Conservation (phyloP, 2,113 vertebrate genomes). For the Cephalopholis sonnerati region DNA sequence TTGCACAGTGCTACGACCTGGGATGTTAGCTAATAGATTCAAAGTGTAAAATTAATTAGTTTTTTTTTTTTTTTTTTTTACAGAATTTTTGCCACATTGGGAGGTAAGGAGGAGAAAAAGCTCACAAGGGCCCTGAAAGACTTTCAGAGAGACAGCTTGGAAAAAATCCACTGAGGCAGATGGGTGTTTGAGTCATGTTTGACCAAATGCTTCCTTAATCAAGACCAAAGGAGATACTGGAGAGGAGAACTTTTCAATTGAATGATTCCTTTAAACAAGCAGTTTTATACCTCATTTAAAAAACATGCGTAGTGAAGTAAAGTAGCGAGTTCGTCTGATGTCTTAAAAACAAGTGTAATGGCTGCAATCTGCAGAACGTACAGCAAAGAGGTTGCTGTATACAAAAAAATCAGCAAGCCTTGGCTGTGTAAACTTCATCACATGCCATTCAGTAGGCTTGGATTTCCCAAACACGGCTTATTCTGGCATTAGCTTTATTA, state of each 20-base stretch:
- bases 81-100: background rate
- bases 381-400: conserved; percentile 18
- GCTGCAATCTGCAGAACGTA: background rate
- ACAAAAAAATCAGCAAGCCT: conserved; percentile 2
- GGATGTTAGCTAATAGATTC: conserved; percentile 47
- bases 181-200: conserved; percentile 54
- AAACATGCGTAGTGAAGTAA: conserved; percentile 14
- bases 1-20: conserved; percentile 28
- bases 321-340: background rate
- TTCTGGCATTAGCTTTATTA: conserved; percentile 58
- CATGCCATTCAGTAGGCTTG: conserved; percentile 42
- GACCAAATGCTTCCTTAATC: conserved; percentile 48
- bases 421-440: conserved; percentile 46
- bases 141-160: conserved; percentile 60
- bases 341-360: background rate
- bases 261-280: background rate
- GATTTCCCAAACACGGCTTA: conserved; percentile 61
- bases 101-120: conserved; percentile 26
- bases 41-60: conserved; percentile 5
- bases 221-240: conserved; percentile 26
- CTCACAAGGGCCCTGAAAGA: background rate
- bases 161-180: conserved; percentile 43
- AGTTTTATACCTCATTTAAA: background rate
- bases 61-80: background rate
- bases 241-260: conserved; percentile 2